Evolutionary conservation across 1,140 invertebrate species (phyloP).

Genomic region (Anoplolepis gracilipes): DNA sequence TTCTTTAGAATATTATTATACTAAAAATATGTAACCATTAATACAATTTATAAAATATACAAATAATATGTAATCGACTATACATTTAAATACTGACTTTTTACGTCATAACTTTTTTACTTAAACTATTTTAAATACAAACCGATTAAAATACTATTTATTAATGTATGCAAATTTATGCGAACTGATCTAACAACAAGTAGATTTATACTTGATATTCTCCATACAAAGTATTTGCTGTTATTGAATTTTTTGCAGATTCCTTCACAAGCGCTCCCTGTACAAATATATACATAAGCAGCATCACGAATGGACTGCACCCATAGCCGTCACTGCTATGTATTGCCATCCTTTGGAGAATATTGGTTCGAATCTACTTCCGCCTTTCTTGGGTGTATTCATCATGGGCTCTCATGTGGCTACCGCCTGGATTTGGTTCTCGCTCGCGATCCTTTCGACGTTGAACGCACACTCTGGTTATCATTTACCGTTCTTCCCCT

Average conservation of each 20-base stretch:
- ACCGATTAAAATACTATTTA: background rate
- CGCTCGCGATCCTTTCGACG: slow-evolving; percentile 92
- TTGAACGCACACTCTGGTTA: slow-evolving; percentile 95
- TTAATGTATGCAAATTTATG: no score
- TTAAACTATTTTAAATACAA: background rate
- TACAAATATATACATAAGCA: slow-evolving; percentile 95
- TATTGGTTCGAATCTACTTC: slow-evolving; percentile 93
- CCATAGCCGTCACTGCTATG: slow-evolving; percentile 92
- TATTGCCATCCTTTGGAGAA: slow-evolving; percentile 96
- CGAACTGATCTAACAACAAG: background rate
- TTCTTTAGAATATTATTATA: no score
- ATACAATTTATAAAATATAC: no score
- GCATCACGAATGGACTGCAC: slow-evolving; percentile 95
- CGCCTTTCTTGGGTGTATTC: slow-evolving; percentile 92
- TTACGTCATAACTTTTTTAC: background rate
- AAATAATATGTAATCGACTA: no score
- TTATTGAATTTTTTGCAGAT: slow-evolving; percentile 83
- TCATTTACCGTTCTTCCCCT: slow-evolving; percentile 95
- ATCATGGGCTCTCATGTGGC: slow-evolving; percentile 93
- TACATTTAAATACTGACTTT: no score
- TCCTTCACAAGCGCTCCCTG: slow-evolving; percentile 91
- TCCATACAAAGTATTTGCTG: background rate
- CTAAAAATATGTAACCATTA: no score
- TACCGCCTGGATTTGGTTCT: slow-evolving; percentile 94
- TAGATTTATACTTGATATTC: slow-evolving; percentile 40